Evolutionary conservation across 2,888 invertebrate species (phyloP).

Genomic region (Pristionchus fissidentatus): DNA sequence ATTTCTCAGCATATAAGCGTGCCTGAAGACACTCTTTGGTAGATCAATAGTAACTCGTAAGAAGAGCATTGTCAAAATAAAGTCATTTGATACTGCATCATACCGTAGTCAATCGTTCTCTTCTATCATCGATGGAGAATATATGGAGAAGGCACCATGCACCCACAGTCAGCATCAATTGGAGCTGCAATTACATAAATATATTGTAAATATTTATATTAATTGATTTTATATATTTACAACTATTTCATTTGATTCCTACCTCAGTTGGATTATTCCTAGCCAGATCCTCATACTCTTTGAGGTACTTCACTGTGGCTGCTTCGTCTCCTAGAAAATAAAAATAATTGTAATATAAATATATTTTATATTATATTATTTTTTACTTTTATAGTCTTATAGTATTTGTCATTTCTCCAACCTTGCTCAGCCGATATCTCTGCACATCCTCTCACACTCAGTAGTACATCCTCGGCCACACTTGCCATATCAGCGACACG

Average conservation of each 20-base stretch:
- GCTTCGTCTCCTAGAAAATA: background rate
- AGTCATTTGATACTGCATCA: background rate
- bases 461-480: too few species aligned
- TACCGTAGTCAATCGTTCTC: background rate
- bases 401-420: too few species aligned
- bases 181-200: background rate
- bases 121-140: background rate
- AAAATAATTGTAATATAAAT: too few species aligned
- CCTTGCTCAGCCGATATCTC: too few species aligned
- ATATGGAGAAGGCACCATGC: background rate
- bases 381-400: too few species aligned
- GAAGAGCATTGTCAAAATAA: background rate
- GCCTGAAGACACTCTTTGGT: background rate
- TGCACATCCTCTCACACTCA: too few species aligned
- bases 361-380: background rate
- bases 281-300: background rate
- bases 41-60: background rate
- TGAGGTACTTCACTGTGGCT: background rate
- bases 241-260: background rate
- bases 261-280: conserved; percentile 9
- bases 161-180: background rate
- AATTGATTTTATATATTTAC: background rate
- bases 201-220: too few species aligned
- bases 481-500: too few species aligned
- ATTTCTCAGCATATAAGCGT: background rate